Conservation (phyloP, 1,140 invertebrate species). For the Bombus ignitus region DNA sequence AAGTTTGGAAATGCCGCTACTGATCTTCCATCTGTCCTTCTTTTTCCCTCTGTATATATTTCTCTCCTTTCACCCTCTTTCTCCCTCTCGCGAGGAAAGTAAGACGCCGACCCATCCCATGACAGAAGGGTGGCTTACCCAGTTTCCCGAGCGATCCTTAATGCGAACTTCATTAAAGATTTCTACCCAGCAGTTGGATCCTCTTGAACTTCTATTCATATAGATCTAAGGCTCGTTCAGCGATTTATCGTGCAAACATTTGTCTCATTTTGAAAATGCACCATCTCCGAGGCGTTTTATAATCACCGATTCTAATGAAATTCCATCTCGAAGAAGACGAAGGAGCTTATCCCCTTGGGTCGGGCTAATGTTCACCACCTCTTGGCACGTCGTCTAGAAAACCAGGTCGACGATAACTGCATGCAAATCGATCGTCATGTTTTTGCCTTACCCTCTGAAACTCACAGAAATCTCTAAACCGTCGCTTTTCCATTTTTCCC, state of each 20-base stretch:
- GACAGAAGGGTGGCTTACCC: conserved; percentile 33
- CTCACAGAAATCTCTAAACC: background rate
- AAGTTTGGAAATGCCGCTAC: conserved; percentile 48
- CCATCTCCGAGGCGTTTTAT: conserved; percentile 1
- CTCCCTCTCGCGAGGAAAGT: background rate
- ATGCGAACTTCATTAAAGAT: conserved; percentile 58
- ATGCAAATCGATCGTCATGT: background rate
- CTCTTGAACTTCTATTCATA: conserved; percentile 48
- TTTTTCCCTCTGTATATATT: background rate
- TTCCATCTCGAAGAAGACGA: background rate
- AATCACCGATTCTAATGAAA: conserved; percentile 31
- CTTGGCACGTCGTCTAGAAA: background rate
- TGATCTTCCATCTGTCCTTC: background rate
- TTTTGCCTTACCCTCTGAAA: background rate
- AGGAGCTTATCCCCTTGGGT: conserved; percentile 4
- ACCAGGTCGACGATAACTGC: background rate
- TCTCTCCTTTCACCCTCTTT: background rate
- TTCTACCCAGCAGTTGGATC: conserved; percentile 25
- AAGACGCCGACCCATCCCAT: conserved; percentile 6
- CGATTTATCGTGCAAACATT: conserved; percentile 46
- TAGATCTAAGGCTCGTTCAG: conserved; percentile 37
- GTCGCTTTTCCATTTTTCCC: background rate
- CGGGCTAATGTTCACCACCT: background rate
- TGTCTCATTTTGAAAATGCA: conserved; percentile 36
- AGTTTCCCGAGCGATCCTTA: conserved; percentile 44